Percentiles rank a stretch among this genome's conserved stretches.
Conservation (phyloP, 2,797 vertebrate species). For the Tolypeutes matacus region DNA sequence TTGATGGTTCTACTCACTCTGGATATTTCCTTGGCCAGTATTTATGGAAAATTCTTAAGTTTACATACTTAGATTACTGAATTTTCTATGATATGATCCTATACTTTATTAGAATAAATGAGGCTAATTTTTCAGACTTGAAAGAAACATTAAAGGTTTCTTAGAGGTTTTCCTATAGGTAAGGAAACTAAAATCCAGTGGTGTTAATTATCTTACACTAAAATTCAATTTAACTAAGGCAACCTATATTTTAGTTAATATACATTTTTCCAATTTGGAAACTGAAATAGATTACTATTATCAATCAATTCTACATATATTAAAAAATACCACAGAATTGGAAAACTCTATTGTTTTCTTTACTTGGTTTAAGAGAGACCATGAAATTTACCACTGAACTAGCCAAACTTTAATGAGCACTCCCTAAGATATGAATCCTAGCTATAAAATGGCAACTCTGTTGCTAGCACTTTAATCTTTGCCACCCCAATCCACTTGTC, state of each 20-base stretch:
- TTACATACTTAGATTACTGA: not conserved
- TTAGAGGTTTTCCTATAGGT: not conserved
- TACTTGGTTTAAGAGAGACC: conserved; percentile 10
- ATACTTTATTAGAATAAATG: not conserved
- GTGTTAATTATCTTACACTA: conserved; percentile 23
- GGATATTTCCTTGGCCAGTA: conserved; percentile 14
- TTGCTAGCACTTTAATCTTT: not conserved
- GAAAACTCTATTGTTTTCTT: not conserved
- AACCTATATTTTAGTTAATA: conserved; percentile 17
- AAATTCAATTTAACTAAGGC: conserved; percentile 42
- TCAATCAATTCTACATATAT: not conserved
- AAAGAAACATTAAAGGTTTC: conserved; percentile 37
- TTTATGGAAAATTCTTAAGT: conserved; percentile 10
- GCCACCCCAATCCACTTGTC: not conserved
- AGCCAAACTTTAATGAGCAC: not conserved
- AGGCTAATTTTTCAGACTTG: not conserved
- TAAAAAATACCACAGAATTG: conserved; percentile 20
- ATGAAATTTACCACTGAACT: conserved; percentile 22
- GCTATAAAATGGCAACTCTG: not conserved
- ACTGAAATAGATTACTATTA: conserved; percentile 25
- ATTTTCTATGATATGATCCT: conserved; percentile 22
- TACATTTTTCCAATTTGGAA: conserved; percentile 9
- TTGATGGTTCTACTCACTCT: conserved; percentile 9
- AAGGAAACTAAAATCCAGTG: conserved; percentile 41
- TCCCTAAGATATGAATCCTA: not conserved